Evolutionary conservation across 1,140 invertebrate genomes (phyloP), one percentile per base, ranked within the genome.

Genomic region (Ceratina calcarata): DNA sequence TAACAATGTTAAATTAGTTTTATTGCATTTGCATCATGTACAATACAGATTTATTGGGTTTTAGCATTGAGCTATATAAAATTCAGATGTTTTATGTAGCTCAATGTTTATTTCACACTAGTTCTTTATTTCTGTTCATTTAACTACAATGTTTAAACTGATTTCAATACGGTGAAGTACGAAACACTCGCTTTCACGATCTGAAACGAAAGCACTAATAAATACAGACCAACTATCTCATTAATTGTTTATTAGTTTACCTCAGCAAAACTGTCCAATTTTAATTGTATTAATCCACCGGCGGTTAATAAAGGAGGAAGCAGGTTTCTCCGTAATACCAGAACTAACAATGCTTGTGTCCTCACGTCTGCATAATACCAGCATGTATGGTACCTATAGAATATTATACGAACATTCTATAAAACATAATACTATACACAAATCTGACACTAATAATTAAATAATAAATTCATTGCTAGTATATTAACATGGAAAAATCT

Each of bases 161-260:
- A 67, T 67, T 67, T 57, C 16, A 70, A 16, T 18, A 70, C 51
- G 7, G 67, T 70, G 15, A 57, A 70, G 16, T 70, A 70, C 4
- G 67, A 70, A 8, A 58, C 16, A 20, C 13, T 32, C 27, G 53
- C 16, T 58, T 70, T 70, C 4, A 70, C 32, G 4, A 70, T 22
- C 68, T 70, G 18, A 60, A 58, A 70, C 15, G 8, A 45, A 12
- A 45, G 58, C 55, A 57, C 1, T 18, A 57, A n/a, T 18, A 57
- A 57, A 16, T 57, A n/a, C 13, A 1, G 27, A 32, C 1, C 27
- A 32, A 68, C 1, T 3, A 68, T 15, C n/a, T 15, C 18, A 20
- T 22, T 0, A 18, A 22, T 27, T 10, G 1, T 22, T 22, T 20
- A 20, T 12, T 10, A 22, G 3, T 22, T 53, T 53, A 68, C 66